Evolutionary conservation across 1,140 invertebrate genomes (phyloP), one percentile per base, ranked within the genome.

Genomic region (Cydia amplana): DNA sequence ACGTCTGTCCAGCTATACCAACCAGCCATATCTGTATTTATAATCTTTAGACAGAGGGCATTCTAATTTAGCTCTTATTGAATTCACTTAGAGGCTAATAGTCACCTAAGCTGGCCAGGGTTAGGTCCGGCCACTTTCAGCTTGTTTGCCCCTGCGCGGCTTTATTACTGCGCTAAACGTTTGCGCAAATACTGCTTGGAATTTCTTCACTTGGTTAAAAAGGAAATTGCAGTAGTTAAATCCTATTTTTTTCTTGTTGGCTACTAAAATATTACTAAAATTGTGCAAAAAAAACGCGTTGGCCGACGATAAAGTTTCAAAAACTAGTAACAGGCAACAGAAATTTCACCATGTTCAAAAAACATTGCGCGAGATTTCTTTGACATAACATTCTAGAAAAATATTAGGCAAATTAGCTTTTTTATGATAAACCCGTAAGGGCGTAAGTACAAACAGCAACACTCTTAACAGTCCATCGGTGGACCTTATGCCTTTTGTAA

Each of bases 151-250:
- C 55, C 20, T 60, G 55, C 55, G 55, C 55, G 23, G 55, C 55
- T 60, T 60, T 60, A 60, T 60, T 60, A 60, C 55, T 23, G 55
- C 20, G 55, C 20, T 60, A 60, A 60, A 20, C 20, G 18, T 23
- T 60, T 60, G 55, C 55, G 55, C 55, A 60, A 60, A 60, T 60
- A 60, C 55, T 60, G 55, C 55, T 23, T 60, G 55, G 55, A 60
- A 60, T 18, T 60, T 60, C 20, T 60, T 60, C 6, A 23, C 55
- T 60, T 60, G 0, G 55, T 23, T 60, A 60, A 23, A 60, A 60
- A 12, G 55, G 18, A 60, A 60, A 60, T 60, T 60, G 55, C n/a
- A n/a, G 43, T 46, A 18, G n/a, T 51, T n/a, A 51, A 51, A 51
- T 18, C 49, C 49, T 51, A 46, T 46, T 46, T 16, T 40, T 46